Base-by-base conservation (phyloP, 2,113 vertebrate species). In the Poecilia latipinna region DNA sequence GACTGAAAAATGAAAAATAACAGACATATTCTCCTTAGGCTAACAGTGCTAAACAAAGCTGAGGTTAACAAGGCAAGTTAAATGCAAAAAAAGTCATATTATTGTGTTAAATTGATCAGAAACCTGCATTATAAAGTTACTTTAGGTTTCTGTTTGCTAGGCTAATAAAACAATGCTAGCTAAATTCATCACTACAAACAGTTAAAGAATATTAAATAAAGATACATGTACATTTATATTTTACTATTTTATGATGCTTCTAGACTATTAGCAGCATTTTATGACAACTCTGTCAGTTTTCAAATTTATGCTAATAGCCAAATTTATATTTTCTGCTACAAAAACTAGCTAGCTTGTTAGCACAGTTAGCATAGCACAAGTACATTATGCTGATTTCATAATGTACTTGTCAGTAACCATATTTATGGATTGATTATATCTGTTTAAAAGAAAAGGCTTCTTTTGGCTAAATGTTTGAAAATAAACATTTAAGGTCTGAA, bases 1-100 rank as follows among this genome's bases (percentile, higher is more conserved):
- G 98, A 99, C 98, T 99, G 92, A 10, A 89, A 77, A 85, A 32
- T 84, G 70, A 77, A 0, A 76, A 37, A 64, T 70, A n/a, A 62
- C 39, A 29, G 60, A 60, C 4, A 3, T 57, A 10, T 19, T n/a
- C 5, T 57, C 8, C n/a, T 11, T 8, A 10, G 8, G 51, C 19
- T 54, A n/a, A 57, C 51, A 57, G 3, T 5, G 17, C 44, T 7
- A 48, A 48, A 48, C 13, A 19, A 5, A 6, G 17, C 5, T 19
- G 5, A 48, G 44, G 24, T 11, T 11, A 8, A 57, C n/a, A 8
- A 57, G 51, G 24, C 51, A n/a, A 22, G 5, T 54, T 54, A 24
- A 8, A 19, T 19, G 7, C 22, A 54, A 54, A 24, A 54, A 54
- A 22, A 7, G 48, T 51, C 6, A 48, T 15, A 22, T 51, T 51